Conservation (phyloP, 2,113 vertebrate genomes). For the Motacilla tschutschensis region DNA sequence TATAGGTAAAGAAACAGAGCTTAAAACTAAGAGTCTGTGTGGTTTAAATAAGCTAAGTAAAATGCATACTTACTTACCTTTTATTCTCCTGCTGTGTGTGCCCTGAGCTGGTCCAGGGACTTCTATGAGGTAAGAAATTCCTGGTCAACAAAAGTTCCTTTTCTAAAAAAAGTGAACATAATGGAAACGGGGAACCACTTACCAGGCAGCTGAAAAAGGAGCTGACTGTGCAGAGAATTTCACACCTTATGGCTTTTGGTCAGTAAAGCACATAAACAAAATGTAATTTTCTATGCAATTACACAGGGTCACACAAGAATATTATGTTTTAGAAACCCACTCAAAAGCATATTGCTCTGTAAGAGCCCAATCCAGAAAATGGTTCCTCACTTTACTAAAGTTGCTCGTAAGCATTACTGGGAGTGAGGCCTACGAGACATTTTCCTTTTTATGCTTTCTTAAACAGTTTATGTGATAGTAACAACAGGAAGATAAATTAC, state of each 20-base stretch:
- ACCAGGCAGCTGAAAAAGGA: conserved; percentile 52
- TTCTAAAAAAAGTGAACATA: conserved; percentile 66
- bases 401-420: not conserved
- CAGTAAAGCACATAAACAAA: conserved; percentile 59
- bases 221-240: conserved; percentile 60
- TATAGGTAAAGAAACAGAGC: conserved; percentile 24
- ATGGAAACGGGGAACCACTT: conserved; percentile 59
- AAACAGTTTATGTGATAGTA: conserved; percentile 64
- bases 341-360: conserved; percentile 49
- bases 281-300: conserved; percentile 55
- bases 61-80: conserved; percentile 49
- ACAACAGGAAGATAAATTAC: conserved; percentile 67
- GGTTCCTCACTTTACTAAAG: conserved; percentile 24
- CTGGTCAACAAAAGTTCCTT: conserved; percentile 59
- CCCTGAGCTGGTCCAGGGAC: conserved; percentile 48
- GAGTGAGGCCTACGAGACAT: conserved; percentile 36
- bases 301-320: conserved; percentile 63
- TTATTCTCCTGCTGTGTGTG: conserved; percentile 66
- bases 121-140: conserved; percentile 67
- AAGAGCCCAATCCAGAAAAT: conserved; percentile 41
- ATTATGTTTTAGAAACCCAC: conserved; percentile 58
- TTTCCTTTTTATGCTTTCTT: conserved; percentile 59
- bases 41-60: conserved; percentile 40
- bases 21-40: conserved; percentile 28
- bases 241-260: conserved; percentile 47